Evolutionary conservation across 1,140 invertebrate species (phyloP).

Genomic region (Drosophila fuyamai): DNA sequence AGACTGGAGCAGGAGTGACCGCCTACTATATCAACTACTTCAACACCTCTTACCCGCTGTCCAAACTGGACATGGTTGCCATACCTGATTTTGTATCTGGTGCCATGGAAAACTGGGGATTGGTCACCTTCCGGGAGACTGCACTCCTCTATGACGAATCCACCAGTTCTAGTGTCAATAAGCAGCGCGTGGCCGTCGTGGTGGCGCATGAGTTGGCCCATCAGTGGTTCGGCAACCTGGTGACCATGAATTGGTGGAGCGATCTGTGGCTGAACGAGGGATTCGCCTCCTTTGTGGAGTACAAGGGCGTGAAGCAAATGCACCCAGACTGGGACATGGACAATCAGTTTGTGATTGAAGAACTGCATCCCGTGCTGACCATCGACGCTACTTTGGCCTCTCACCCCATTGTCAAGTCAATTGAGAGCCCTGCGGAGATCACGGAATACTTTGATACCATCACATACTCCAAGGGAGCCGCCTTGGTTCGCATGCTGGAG

Average conservation of each 20-base stretch:
- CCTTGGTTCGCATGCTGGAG: conserved; percentile 95
- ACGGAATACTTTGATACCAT: conserved; percentile 96
- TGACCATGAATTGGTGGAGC: conserved; percentile 97
- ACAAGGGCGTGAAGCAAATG: conserved; percentile 90
- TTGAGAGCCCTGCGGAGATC: conserved; percentile 94
- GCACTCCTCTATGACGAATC: conserved; percentile 90
- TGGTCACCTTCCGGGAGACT: conserved; percentile 93
- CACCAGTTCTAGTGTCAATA: conserved; percentile 90
- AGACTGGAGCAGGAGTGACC: conserved; percentile 91
- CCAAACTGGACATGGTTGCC: conserved; percentile 95
- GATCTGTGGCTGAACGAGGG: conserved; percentile 97
- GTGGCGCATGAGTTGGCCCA: conserved; percentile 97
- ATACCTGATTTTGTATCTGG: conserved; percentile 98
- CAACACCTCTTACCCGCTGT: conserved; percentile 92
- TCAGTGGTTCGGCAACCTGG: conserved; percentile 96
- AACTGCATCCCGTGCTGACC: conserved; percentile 90
- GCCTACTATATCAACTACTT: conserved; percentile 96
- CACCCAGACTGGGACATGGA: conserved; percentile 94
- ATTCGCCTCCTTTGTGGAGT: conserved; percentile 94
- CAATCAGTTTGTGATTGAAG: conserved; percentile 90
- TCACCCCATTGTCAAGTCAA: conserved; percentile 94
- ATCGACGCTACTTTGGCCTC: conserved; percentile 93
- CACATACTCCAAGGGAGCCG: conserved; percentile 96
- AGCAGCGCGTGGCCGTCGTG: conserved; percentile 91
- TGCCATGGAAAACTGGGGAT: conserved; percentile 98